Evolutionary conservation across 2,797 vertebrate genomes (phyloP).

Genomic region (Protosalanx chinensis): DNA sequence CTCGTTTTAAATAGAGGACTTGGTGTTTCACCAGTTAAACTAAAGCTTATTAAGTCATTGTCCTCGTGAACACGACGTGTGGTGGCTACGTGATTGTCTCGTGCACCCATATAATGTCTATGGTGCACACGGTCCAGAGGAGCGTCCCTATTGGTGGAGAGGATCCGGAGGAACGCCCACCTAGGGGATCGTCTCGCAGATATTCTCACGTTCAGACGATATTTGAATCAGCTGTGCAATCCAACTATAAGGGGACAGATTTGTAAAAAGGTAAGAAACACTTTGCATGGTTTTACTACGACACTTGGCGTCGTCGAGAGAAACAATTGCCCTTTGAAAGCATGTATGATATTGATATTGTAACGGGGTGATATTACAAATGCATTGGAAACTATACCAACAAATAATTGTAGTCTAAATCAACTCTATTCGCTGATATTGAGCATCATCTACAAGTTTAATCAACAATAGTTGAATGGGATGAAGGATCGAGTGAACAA

Average conservation of each 20-base stretch:
- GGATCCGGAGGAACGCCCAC: conserved; percentile 72
- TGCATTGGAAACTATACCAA: neutral
- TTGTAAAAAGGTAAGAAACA: conserved; percentile 61
- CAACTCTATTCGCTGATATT: neutral
- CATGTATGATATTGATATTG: neutral
- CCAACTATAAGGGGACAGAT: conserved; percentile 63
- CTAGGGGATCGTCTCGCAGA: conserved; percentile 63
- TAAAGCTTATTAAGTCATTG: neutral
- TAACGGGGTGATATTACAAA: neutral
- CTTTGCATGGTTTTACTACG: neutral
- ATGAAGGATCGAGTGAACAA: neutral
- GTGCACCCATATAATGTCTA: conserved; percentile 35
- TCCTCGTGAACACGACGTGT: conserved; percentile 14
- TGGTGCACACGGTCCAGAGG: conserved; percentile 59
- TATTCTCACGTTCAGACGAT: conserved; percentile 60
- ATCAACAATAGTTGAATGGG: neutral
- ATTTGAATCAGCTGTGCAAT: conserved; percentile 57
- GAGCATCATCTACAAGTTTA: neutral
- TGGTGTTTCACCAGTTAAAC: neutral
- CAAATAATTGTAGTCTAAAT: too few relatives aligned
- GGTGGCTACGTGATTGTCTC: conserved; percentile 60
- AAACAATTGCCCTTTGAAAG: neutral
- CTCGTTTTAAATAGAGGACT: neutral
- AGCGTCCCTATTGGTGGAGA: conserved; percentile 72
- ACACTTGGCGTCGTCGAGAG: neutral